Conservation (phyloP, 2,888 invertebrate species). For the Ariolimax columbianus region DNA sequence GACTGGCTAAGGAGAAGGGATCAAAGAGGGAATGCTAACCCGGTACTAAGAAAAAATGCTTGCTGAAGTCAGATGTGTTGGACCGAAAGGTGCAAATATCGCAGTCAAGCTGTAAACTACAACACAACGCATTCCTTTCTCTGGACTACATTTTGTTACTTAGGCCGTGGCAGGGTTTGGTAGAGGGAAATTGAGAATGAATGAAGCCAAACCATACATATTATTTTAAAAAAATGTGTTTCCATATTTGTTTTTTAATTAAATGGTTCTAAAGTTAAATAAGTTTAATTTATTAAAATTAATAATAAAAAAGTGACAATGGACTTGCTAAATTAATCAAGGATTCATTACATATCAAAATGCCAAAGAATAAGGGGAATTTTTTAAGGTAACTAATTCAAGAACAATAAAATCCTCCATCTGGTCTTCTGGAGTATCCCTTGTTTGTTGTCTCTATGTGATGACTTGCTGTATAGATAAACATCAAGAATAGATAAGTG, state of each 20-base stretch:
- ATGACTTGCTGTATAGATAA: constrained; percentile 72
- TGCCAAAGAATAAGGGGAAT: not conserved
- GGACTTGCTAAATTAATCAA: not conserved
- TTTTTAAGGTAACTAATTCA: constrained; percentile 32
- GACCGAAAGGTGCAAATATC: no score
- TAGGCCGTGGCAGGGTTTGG: no score
- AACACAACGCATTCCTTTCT: no score
- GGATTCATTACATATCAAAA: not conserved
- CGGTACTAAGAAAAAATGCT: no score
- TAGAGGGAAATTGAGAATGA: no score
- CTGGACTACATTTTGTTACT: no score
- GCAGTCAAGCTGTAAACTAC: no score
- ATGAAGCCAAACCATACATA: no score
- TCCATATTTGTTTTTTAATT: not conserved
- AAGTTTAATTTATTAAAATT: not conserved
- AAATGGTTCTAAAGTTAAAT: not conserved
- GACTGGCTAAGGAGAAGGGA: no score
- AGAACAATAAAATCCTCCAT: constrained; percentile 77
- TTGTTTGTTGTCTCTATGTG: constrained; percentile 79
- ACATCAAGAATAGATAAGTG: constrained; percentile 4
- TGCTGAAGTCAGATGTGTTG: no score
- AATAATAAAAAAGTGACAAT: not conserved
- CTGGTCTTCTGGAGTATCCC: constrained; percentile 78
- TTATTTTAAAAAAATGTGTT: not conserved
- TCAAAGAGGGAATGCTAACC: no score